Evolutionary conservation across 2,113 vertebrate species (phyloP).

Genomic region (Indicator indicator): DNA sequence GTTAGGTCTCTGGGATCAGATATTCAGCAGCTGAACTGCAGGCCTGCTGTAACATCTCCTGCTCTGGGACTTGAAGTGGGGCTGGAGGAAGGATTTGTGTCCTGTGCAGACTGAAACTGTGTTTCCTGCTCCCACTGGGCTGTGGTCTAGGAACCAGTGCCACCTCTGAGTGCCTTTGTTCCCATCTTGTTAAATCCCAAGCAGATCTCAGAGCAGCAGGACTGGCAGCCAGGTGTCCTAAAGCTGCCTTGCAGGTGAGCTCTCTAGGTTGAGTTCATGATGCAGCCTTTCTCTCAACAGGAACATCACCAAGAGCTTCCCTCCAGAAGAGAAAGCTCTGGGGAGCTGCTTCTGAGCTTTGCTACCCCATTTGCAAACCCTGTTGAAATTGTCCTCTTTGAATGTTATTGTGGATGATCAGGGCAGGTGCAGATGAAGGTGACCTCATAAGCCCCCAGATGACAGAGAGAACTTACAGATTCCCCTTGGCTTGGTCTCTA

Average conservation of each 20-base stretch:
- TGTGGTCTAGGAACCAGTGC: not conserved
- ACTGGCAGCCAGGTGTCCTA: not conserved
- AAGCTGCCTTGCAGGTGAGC: not conserved
- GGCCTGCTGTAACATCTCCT: not conserved
- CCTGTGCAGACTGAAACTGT: not conserved
- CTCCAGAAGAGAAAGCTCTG: not conserved
- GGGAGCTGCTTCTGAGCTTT: not conserved
- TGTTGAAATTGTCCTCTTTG: not conserved
- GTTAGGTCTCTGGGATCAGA: not conserved
- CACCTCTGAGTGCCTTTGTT: not conserved
- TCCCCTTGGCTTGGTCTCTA: rapidly evolving
- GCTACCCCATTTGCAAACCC: not conserved
- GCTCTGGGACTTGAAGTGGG: not conserved
- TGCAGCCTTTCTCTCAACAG: not conserved
- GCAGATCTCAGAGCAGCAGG: not conserved
- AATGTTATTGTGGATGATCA: not conserved
- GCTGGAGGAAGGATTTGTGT: not conserved
- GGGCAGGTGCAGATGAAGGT: not conserved
- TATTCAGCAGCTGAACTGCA: not conserved
- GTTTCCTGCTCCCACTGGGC: not conserved
- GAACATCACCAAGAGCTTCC: not conserved
- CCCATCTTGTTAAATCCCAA: not conserved
- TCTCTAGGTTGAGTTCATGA: not conserved
- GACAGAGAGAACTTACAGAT: not conserved
- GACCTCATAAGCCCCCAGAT: not conserved